Percentiles rank a stretch among this genome's conserved stretches.
These are phyloP conservation scores for Euzophera pinguis DNA, from an alignment of 2,888 invertebrate species.

Conservation along the genomic window DNA sequence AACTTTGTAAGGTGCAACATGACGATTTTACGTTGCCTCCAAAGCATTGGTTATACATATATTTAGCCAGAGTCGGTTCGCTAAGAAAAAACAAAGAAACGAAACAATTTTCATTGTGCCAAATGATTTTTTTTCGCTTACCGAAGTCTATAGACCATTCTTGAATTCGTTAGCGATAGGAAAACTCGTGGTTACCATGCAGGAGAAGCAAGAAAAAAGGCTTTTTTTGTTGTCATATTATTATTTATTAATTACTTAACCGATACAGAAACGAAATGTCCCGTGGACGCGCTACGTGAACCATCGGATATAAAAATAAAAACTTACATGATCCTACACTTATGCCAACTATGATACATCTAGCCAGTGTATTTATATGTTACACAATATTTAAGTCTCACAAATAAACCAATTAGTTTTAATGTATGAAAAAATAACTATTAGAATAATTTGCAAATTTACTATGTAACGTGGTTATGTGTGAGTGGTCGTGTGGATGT, in stretches of 20 bases:
- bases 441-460: neutral
- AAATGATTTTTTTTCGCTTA: neutral
- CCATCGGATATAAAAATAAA: slow-evolving; percentile 71
- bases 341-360: slow-evolving; percentile 25
- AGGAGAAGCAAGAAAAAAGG: slow-evolving; percentile 75
- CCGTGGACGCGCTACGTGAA: slow-evolving; percentile 41
- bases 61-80: no score
- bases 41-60: no score
- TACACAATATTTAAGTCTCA: slow-evolving; percentile 21
- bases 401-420: slow-evolving; percentile 3
- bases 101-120: neutral
- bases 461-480: slow-evolving; percentile 5
- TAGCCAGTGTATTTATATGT: slow-evolving; percentile 20
- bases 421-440: slow-evolving; percentile 4
- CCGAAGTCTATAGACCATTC: neutral
- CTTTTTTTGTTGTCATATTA: slow-evolving; percentile 68
- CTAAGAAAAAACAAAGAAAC: no score
- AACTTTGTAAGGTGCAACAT: neutral
- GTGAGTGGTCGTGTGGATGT: neutral
- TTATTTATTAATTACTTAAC: slow-evolving; percentile 73
- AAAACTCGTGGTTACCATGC: slow-evolving; percentile 56
- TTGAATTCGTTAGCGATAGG: slow-evolving; percentile 13
- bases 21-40: no score
- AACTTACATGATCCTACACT: slow-evolving; percentile 53
- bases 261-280: slow-evolving; percentile 56